These are phyloP conservation scores for Pyralis farinalis DNA, from an alignment of 2,888 invertebrate genomes.

Conservation along the genomic window DNA sequence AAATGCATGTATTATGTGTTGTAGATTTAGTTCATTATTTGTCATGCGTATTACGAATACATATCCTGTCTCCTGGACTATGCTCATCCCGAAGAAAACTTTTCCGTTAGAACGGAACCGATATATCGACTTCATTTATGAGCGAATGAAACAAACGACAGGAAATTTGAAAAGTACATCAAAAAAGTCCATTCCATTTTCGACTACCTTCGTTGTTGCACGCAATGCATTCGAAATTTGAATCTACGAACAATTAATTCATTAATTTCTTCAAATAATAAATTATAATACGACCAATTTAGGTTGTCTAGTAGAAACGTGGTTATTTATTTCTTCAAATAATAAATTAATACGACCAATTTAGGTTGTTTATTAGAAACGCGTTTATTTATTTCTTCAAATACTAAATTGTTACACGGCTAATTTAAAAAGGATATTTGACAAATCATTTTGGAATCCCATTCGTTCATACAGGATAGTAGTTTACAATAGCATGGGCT, in stretches of 20 bases:
- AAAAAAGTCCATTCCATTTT: conserved; percentile 52
- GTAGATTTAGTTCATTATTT: too few species aligned
- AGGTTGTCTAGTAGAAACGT: too few species aligned
- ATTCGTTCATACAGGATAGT: too few species aligned
- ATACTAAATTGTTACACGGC: neutral
- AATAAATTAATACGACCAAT: too few species aligned
- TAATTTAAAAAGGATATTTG: neutral
- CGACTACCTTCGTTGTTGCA: conserved; percentile 37
- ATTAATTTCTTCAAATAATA: neutral
- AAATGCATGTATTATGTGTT: too few species aligned
- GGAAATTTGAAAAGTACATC: conserved; percentile 50
- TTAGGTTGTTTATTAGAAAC: too few species aligned
- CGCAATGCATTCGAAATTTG: conserved; percentile 38
- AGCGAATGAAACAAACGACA: conserved; percentile 52
- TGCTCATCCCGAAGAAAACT: conserved; percentile 50
- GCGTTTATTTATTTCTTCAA: neutral
- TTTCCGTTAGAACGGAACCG: conserved; percentile 46
- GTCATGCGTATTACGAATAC: too few species aligned
- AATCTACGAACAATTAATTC: conserved; percentile 14
- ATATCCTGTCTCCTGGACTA: conserved; percentile 38
- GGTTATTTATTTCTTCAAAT: too few species aligned
- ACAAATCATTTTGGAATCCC: too few species aligned
- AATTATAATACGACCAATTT: neutral
- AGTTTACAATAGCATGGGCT: conserved; percentile 51
- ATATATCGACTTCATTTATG: conserved; percentile 29